A percentile compares a stretch with the other conserved stretches of the same genome.
Conservation (phyloP, 2,113 vertebrate species). For the Nymphicus hollandicus region DNA sequence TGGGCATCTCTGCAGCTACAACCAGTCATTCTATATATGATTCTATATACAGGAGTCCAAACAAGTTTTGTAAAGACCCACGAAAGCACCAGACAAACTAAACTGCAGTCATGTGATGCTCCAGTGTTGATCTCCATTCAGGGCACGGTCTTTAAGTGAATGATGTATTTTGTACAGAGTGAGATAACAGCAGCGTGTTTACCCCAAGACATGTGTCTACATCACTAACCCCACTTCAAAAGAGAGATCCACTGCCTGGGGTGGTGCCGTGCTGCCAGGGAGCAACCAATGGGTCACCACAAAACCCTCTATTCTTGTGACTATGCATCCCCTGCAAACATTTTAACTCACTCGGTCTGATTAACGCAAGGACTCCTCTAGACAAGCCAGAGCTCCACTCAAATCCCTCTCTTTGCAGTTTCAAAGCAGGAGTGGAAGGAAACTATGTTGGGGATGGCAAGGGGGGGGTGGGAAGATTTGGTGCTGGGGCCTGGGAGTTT, state of each 20-base stretch:
- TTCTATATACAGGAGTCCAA: background rate
- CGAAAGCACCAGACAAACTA: background rate
- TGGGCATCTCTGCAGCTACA: background rate
- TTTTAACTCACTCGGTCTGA: background rate
- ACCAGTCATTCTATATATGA: background rate
- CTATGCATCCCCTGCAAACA: background rate
- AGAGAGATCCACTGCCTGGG: background rate
- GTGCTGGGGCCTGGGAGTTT: background rate
- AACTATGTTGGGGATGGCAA: background rate
- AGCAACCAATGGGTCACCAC: rapidly evolving
- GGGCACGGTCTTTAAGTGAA: background rate
- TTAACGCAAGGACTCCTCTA: background rate
- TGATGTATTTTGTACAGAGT: background rate
- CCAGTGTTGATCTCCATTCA: background rate
- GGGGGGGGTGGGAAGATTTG: background rate
- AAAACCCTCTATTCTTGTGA: background rate
- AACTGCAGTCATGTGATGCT: background rate
- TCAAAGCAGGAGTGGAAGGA: background rate
- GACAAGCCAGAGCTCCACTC: background rate
- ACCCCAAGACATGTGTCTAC: background rate
- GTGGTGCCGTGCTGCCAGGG: background rate
- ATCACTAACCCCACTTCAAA: background rate
- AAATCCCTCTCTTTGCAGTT: background rate
- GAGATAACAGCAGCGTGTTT: background rate
- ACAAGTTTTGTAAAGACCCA: background rate